Evolutionary conservation across 2,888 invertebrate species (phyloP), one percentile per base, ranked within the genome.

Genomic region (Therioaphis trifolii): DNA sequence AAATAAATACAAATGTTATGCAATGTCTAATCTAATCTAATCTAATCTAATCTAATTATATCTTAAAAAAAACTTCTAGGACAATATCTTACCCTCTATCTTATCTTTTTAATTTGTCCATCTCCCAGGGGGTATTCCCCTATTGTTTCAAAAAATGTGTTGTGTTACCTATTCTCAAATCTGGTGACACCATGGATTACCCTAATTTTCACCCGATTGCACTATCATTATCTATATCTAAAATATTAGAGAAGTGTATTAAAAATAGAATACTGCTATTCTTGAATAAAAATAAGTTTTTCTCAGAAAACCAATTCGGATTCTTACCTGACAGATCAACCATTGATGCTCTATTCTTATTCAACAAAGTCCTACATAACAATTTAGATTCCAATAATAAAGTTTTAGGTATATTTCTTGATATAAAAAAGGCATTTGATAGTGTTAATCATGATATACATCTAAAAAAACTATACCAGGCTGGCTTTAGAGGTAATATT

Each of bases 221-320:
- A 2, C 21, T 69, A 69, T 69, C 68, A 9, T 43, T 69, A 69
- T 43, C 68, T 43, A 43, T 69, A 12, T 69, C 68, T n/a, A 69
- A 69, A 69, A 40, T 69, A 43, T 69, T 69, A 1, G 40, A 69
- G 14, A 43, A 69, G 14, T 69, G 43, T 21, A 69, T n/a, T 14
- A 21, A 69, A 24, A 43, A 24, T 46, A 69, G 46, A 27, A 46
- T 69, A 18, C n/a, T 58, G n/a, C 12, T 14, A 7, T 69, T 69
- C 21, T n/a, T 69, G 9, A 69, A 69, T 24, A 69, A 69, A 69
- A 40, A 69, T 43, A n/a, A 69, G 4, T 69, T 69, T 7, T 24
- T 69, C 43, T 69, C 43, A 69, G 43, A 69, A 43, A 24, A 69
- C 11, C 69, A 69, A n/a, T 69, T 69, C 21, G 69, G 43, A 21